phyloP scores from a whole-genome alignment of 2,888 invertebrate genomes.

The Lochmaea capreae region DNA sequence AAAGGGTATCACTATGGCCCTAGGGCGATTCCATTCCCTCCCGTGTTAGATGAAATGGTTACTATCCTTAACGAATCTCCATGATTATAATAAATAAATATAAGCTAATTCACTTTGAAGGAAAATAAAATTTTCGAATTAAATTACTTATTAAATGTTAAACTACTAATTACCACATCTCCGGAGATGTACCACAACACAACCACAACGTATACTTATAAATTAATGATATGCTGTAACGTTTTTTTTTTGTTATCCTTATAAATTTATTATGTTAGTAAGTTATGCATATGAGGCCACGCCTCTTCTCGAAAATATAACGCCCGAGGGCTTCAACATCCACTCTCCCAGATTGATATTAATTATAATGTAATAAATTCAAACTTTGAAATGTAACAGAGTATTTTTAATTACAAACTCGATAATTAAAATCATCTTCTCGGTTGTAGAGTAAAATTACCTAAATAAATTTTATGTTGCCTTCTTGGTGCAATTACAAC shows the following conservation, averaged over 20 bases:
- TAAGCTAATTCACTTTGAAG: too few relatives aligned
- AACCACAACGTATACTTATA: conserved; percentile 52
- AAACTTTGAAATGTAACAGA: conserved; percentile 53
- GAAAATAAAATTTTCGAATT: not conserved
- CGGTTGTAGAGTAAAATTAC: conserved; percentile 58
- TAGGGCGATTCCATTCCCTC: not conserved
- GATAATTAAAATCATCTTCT: conserved; percentile 58
- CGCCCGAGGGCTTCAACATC: conserved; percentile 50
- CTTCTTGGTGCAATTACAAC: conserved; percentile 54
- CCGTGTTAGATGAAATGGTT: too few relatives aligned
- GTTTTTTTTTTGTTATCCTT: conserved; percentile 45
- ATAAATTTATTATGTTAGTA: conserved; percentile 50
- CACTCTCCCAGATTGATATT: conserved; percentile 56
- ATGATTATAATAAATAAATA: too few relatives aligned
- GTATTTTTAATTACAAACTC: conserved; percentile 57
- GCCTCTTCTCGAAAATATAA: conserved; percentile 55
- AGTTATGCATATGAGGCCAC: conserved; percentile 54
- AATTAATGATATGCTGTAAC: conserved; percentile 51
- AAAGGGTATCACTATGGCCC: too few relatives aligned
- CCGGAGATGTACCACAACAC: conserved; percentile 47
- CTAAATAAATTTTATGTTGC: conserved; percentile 59
- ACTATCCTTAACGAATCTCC: too few relatives aligned
- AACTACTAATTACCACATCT: conserved; percentile 47
- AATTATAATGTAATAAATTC: conserved; percentile 58
- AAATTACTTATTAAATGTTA: conserved; percentile 44